Evolutionary conservation across 2,888 invertebrate genomes (phyloP).

Genomic region (Leptinotarsa rubiginosa): DNA sequence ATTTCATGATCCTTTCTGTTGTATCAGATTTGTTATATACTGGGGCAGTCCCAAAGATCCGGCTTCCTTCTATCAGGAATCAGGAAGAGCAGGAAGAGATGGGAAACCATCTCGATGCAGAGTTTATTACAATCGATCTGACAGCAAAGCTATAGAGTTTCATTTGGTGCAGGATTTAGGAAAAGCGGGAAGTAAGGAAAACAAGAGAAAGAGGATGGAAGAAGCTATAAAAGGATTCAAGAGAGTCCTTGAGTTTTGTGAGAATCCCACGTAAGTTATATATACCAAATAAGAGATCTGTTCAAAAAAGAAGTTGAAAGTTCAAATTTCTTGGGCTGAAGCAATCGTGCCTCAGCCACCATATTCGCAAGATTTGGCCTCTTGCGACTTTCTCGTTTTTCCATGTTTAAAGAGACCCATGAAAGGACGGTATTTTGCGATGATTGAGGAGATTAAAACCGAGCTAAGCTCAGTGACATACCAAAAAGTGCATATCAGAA

Average conservation of each 20-base stretch:
- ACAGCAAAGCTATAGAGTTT: slow-evolving; percentile 85
- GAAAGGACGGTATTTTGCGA: too few relatives aligned
- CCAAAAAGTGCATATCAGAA: too few relatives aligned
- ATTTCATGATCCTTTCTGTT: not conserved
- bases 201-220: slow-evolving; percentile 71
- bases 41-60: slow-evolving; percentile 97
- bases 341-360: too few relatives aligned
- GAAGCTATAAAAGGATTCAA: slow-evolving; percentile 82
- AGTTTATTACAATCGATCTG: slow-evolving; percentile 87
- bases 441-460: too few relatives aligned
- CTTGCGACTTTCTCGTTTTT: too few relatives aligned
- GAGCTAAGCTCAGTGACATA: too few relatives aligned
- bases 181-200: slow-evolving; percentile 68
- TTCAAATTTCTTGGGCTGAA: too few relatives aligned
- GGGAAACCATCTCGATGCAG: slow-evolving; percentile 90
- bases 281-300: not conserved
- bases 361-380: too few relatives aligned
- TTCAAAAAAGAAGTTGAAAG: not conserved
- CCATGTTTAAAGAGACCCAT: too few relatives aligned
- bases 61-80: slow-evolving; percentile 96
- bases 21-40: slow-evolving; percentile 88
- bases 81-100: slow-evolving; percentile 96
- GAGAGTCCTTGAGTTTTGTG: slow-evolving; percentile 87
- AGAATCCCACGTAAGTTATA: slow-evolving; percentile 74
- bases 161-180: slow-evolving; percentile 80